Conservation (phyloP, 2,888 invertebrate genomes). For the Pseudolycoriella hygida region DNA sequence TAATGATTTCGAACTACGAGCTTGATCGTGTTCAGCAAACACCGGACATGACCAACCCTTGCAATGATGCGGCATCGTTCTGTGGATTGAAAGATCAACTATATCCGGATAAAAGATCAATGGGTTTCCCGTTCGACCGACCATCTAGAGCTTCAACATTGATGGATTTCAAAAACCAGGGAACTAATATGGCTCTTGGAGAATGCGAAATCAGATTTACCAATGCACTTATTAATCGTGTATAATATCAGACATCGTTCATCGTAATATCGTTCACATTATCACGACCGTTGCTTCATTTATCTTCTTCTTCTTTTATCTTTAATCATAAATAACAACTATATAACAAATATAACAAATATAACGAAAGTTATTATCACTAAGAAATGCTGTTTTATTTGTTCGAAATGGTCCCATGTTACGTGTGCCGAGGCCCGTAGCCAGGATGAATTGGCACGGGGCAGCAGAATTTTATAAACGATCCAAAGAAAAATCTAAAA, state of each 20-base stretch:
- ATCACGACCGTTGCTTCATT: too few species aligned
- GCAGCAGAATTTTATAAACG: too few species aligned
- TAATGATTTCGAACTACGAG: constrained; percentile 56
- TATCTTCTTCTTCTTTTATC: too few species aligned
- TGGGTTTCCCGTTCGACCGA: constrained; percentile 42
- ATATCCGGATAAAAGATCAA: constrained; percentile 46
- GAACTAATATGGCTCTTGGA: constrained; percentile 2
- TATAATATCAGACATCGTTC: not conserved
- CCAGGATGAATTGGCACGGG: too few species aligned
- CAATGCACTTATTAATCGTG: constrained; percentile 1
- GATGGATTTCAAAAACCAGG: not conserved
- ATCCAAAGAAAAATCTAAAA: too few species aligned
- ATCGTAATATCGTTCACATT: not conserved
- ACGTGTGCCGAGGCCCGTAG: too few species aligned
- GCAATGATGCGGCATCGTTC: constrained; percentile 48
- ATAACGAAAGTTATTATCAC: too few species aligned
- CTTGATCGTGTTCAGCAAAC: constrained; percentile 30
- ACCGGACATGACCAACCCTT: constrained; percentile 16
- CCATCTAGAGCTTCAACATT: not conserved
- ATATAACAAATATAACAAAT: too few species aligned
- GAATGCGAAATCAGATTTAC: constrained; percentile 3
- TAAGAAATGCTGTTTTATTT: too few species aligned
- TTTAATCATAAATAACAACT: too few species aligned
- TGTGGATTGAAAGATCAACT: constrained; percentile 48
- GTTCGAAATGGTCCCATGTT: too few species aligned